A percentile compares a stretch with the other conserved stretches of the same genome.
Evolutionary conservation across 2,113 vertebrate species (phyloP).

Genomic region (Plestiodon gilberti): DNA sequence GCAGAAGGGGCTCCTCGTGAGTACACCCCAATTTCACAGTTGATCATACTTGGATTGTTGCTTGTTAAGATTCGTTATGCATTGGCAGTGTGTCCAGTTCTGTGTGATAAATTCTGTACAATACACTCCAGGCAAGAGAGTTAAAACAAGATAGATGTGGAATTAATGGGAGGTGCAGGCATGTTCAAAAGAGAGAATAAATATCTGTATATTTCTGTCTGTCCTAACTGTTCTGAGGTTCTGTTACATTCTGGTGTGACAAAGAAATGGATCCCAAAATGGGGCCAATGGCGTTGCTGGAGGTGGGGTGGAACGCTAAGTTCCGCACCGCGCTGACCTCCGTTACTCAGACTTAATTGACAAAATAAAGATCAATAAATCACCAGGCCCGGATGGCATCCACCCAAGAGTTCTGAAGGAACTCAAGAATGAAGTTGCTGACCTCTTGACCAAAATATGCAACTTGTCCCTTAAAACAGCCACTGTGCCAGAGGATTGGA

Average conservation of each 20-base stretch:
- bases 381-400: too few species aligned
- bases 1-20: constrained; percentile 98
- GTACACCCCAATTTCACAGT: constrained; percentile 65
- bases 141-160: not conserved
- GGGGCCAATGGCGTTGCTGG: not conserved
- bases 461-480: too few species aligned
- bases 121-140: not conserved
- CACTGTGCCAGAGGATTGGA: too few species aligned
- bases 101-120: fast-evolving
- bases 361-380: too few species aligned
- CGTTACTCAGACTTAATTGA: too few species aligned
- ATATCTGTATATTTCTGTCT: not conserved
- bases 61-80: not conserved
- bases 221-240: not conserved
- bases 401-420: too few species aligned
- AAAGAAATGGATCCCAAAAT: too few species aligned
- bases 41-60: not conserved
- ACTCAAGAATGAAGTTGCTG: too few species aligned
- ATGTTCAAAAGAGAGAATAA: not conserved
- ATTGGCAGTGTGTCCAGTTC: fast-evolving
- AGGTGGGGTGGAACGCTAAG: not conserved
- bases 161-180: not conserved
- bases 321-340: too few species aligned
- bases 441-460: too few species aligned
- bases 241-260: too few species aligned